These are phyloP conservation scores for Brachynemurus nebulosus DNA, from an alignment of 2,888 invertebrate species.

Conservation along the genomic window DNA sequence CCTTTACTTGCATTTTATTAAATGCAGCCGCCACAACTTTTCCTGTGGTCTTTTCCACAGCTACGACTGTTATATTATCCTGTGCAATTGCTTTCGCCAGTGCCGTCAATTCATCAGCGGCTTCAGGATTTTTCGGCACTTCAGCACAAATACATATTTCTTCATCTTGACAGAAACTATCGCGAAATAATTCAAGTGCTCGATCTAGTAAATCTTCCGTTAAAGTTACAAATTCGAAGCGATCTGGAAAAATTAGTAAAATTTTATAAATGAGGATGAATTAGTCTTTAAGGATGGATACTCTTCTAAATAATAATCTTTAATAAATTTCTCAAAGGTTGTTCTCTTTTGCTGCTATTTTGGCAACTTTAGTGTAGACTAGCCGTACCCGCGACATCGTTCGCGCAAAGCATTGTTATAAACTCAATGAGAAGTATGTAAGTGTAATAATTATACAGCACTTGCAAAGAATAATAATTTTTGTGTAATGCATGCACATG, in stretches of 20 bases:
- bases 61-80: slow-evolving; percentile 51
- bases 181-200: slow-evolving; percentile 42
- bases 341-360: too few relatives aligned
- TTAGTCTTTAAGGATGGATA: too few relatives aligned
- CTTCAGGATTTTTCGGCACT: slow-evolving; percentile 40
- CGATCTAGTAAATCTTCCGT: slow-evolving; percentile 41
- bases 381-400: too few relatives aligned
- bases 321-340: too few relatives aligned
- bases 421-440: too few relatives aligned
- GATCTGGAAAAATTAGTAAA: slow-evolving; percentile 29
- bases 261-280: background rate
- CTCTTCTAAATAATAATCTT: too few relatives aligned
- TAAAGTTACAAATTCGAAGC: slow-evolving; percentile 43
- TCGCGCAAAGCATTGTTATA: too few relatives aligned
- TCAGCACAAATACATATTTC: slow-evolving; percentile 42
- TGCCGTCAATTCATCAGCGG: slow-evolving; percentile 44
- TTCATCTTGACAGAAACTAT: slow-evolving; percentile 47
- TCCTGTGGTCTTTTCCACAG: slow-evolving; percentile 37
- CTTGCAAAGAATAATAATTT: too few relatives aligned
- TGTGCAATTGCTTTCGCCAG: slow-evolving; percentile 42
- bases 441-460: too few relatives aligned
- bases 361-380: too few relatives aligned
- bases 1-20: slow-evolving; percentile 52
- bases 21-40: slow-evolving; percentile 46
- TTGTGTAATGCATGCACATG: too few relatives aligned